Evolutionary conservation across 2,113 vertebrate genomes (phyloP).

Genomic region (Macrotus californicus): DNA sequence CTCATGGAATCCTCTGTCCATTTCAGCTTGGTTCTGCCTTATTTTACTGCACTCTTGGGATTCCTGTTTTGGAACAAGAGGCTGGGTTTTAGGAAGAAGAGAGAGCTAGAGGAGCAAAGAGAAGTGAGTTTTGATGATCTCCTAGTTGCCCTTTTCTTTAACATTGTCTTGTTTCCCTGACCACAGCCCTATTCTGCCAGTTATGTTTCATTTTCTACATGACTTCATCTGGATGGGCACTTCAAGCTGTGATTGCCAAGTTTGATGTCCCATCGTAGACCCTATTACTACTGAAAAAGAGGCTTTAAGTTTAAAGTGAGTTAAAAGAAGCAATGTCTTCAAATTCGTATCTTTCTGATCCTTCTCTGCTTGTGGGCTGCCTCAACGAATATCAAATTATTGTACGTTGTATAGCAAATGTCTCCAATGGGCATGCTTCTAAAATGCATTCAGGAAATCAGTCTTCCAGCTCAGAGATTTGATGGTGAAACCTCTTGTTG

Average conservation of each 20-base stretch:
- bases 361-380: slow-evolving; percentile 44
- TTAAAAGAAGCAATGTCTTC: slow-evolving; percentile 75
- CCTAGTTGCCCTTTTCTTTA: slow-evolving; percentile 75
- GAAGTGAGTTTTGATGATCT: slow-evolving; percentile 16
- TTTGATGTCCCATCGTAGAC: slow-evolving; percentile 78
- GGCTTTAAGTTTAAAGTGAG: slow-evolving; percentile 82
- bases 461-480: slow-evolving; percentile 26
- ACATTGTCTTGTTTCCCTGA: slow-evolving; percentile 76
- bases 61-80: neutral
- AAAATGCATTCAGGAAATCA: slow-evolving; percentile 35
- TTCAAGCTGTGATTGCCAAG: slow-evolving; percentile 83
- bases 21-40: neutral
- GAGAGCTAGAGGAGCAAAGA: neutral
- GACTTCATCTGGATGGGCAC: slow-evolving; percentile 81
- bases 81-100: neutral
- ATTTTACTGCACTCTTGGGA: neutral
- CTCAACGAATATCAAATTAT: slow-evolving; percentile 56
- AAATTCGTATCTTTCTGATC: slow-evolving; percentile 67
- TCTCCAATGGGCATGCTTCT: slow-evolving; percentile 30
- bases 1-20: neutral
- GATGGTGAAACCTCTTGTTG: slow-evolving; percentile 21
- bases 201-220: slow-evolving; percentile 83
- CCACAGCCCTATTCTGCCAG: slow-evolving; percentile 77
- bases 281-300: slow-evolving; percentile 75
- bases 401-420: slow-evolving; percentile 45